Percentiles rank a stretch among this genome's conserved stretches.
These are phyloP conservation scores for Epizoanthus stellaris DNA, from an alignment of 92 coral and sea anemone genomes.

Conservation along the genomic window DNA sequence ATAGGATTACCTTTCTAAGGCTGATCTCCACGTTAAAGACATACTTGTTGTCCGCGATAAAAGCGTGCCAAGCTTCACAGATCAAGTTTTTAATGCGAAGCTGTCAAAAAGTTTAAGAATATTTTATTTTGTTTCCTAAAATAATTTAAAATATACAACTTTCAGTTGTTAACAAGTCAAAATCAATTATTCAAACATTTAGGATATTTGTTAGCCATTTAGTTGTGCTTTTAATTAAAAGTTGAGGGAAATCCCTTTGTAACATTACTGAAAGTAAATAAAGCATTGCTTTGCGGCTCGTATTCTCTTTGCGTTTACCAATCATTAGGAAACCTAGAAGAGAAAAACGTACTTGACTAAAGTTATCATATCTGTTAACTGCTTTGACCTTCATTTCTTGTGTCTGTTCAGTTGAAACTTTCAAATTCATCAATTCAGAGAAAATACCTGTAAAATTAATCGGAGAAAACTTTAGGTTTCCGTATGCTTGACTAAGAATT, in stretches of 20 bases:
- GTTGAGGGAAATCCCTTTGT: constrained; percentile 34
- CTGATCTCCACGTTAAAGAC: not conserved
- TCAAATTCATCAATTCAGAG: not conserved
- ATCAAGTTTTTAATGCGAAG: constrained; percentile 15
- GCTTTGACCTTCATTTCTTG: not conserved
- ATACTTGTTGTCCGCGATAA: not conserved
- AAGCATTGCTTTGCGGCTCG: not conserved
- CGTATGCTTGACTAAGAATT: too few relatives aligned
- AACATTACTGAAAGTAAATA: constrained; percentile 31
- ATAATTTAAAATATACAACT: not conserved
- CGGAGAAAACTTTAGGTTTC: too few relatives aligned
- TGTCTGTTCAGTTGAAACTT: constrained; percentile 12
- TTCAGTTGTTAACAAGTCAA: constrained; percentile 42
- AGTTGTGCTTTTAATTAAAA: constrained; percentile 46
- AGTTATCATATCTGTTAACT: not conserved
- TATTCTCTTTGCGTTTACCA: not conserved
- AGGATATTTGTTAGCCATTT: constrained; percentile 37
- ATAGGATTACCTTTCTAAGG: constrained; percentile 12
- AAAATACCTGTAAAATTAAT: not conserved
- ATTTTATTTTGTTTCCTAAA: constrained; percentile 31
- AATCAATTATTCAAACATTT: constrained; percentile 48
- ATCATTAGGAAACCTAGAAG: constrained; percentile 23
- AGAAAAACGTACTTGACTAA: not conserved
- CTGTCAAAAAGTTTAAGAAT: constrained; percentile 17
- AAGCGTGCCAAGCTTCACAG: not conserved